Conservation (phyloP, 2,888 invertebrate genomes). For the Mythimna albipuncta region DNA sequence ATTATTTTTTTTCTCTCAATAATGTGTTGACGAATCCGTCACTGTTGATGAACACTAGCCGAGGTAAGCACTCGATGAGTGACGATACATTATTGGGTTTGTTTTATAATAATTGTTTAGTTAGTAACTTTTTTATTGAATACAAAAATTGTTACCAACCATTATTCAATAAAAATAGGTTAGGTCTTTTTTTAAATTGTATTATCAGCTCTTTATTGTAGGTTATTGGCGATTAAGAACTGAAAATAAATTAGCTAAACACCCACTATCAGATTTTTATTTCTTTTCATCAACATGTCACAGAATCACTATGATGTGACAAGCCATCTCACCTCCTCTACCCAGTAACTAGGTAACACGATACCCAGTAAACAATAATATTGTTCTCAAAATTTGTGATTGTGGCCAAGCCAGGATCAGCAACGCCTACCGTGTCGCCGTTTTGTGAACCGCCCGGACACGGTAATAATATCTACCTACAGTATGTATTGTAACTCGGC, state of each 20-base stretch:
- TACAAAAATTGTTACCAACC: conserved; percentile 90
- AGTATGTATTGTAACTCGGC: too few relatives aligned
- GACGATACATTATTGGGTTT: conserved; percentile 82
- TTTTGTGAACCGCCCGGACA: too few relatives aligned
- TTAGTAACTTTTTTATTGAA: conserved; percentile 87
- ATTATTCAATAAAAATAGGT: conserved; percentile 90
- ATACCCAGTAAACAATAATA: too few relatives aligned
- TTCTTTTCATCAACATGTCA: conserved; percentile 40
- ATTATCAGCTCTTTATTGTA: conserved; percentile 90
- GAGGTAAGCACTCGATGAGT: conserved; percentile 69
- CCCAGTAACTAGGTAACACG: too few relatives aligned
- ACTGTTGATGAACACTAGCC: conserved; percentile 57
- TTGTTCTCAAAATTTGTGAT: too few relatives aligned
- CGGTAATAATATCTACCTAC: too few relatives aligned
- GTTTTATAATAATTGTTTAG: conserved; percentile 86
- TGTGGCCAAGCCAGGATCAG: too few relatives aligned
- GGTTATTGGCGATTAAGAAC: conserved; percentile 91
- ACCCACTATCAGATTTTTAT: conserved; percentile 75
- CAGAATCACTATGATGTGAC: too few relatives aligned
- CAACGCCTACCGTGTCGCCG: too few relatives aligned
- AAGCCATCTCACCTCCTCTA: too few relatives aligned
- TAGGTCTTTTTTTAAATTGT: conserved; percentile 89
- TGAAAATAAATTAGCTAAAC: conserved; percentile 91
- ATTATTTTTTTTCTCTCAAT: conserved; percentile 77
- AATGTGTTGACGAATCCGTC: conserved; percentile 71